These are phyloP conservation scores for Temnothorax unifasciatus DNA, from an alignment of 2,888 invertebrate species.

Conservation along the genomic window DNA sequence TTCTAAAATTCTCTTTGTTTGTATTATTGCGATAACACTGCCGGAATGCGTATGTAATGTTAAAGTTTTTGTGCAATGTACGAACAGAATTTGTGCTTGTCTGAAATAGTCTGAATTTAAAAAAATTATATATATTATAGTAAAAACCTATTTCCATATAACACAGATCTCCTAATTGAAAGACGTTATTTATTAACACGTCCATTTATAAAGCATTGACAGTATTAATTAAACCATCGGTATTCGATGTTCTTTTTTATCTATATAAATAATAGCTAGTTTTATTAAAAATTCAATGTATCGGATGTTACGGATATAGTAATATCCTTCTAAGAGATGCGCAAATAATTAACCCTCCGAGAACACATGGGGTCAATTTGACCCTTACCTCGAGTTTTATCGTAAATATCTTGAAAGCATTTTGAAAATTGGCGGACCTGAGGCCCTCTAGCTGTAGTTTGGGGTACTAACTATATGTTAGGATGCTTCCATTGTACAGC, in stretches of 20 bases:
- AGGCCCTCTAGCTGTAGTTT: no score
- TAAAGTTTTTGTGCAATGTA: not conserved
- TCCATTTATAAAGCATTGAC: not conserved
- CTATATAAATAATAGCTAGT: not conserved
- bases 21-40: not conserved
- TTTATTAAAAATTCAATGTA: conserved; percentile 24
- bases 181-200: conserved; percentile 7
- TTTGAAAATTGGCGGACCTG: no score
- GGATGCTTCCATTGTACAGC: no score
- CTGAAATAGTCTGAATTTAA: not conserved
- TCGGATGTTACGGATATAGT: not conserved
- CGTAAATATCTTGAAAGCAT: no score
- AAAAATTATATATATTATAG: not conserved
- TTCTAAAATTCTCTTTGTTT: not conserved
- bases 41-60: not conserved
- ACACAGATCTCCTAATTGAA: not conserved
- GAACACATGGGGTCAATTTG: no score
- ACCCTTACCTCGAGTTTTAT: no score
- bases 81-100: not conserved
- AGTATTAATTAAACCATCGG: conserved; percentile 10
- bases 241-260: not conserved
- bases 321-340: not conserved
- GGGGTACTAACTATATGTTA: no score
- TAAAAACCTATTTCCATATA: not conserved
- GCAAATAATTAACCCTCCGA: conserved; percentile 14